Base-by-base conservation (phyloP, 2,797 vertebrate genomes). In the Sebastes wilsoni region DNA sequence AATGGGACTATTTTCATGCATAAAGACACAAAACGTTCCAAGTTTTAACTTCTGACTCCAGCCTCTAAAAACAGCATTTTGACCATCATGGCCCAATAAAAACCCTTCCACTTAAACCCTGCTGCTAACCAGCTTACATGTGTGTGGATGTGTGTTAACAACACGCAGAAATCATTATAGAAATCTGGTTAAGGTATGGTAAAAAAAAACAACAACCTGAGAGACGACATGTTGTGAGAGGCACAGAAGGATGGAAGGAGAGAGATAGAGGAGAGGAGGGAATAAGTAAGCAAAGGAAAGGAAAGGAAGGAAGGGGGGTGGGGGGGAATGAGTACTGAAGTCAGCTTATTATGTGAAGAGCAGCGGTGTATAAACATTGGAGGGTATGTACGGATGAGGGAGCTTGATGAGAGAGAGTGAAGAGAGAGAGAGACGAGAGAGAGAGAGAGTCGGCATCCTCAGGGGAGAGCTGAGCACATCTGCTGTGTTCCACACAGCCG, bases 401-500 rank as follows among this genome's bases (percentile, higher is more conserved):
- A 67, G 87, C 72, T 38, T 78, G 84, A 86, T 81, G 87, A 90
- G 90, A 86, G 84, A 10, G 77, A 80, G 83, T 18, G 72, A 30
- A 65, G 72, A 36, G 55, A 46, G 79, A 77, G 61, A 65, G 72
- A 36, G 55, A 60, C 60, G 72, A 36, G 55, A 61, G 80, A 71
- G 84, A 74, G 42, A 60, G 66, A 66, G 75, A 77, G 61, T 49
- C 22, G 56, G 66, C 73, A 46, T 91, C 92, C 94, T 91, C 92
- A 12, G 86, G 90, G 92, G 93, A 90, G 83, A 84, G 65, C 69
- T 58, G 89, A 91, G 88, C 92, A 96, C 95, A 96, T 95, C 95
- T 96, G 95, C 90, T 92, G 65, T 84, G 88, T 90, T 94, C 87
- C 83, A 92, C 92, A 90, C 89, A 86, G 89, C 81, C 87, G 49